Evolutionary conservation across 2,888 invertebrate species (phyloP), one percentile per base, ranked within the genome.

Genomic region (Drosophila atroscutellata): DNA sequence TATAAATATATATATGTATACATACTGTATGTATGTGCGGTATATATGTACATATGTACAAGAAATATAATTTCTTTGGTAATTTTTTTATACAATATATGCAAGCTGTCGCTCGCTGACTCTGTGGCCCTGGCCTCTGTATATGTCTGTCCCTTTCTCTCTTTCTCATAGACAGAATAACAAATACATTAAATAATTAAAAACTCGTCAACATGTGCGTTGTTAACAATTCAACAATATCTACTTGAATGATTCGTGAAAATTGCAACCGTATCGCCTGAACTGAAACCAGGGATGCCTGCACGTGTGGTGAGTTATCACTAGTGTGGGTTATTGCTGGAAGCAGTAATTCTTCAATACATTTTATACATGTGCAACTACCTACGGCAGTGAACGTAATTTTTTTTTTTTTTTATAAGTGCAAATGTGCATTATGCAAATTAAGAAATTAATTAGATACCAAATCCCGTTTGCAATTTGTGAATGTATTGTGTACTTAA

Each of bases 161-260:
- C 62, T 83, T 73, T 85, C 83, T 87, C 81, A 86, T 86, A 87
- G 80, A 82, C 88, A 90, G 89, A 80, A 80, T 90, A 90, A 80
- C 90, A 88, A 90, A 90, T 84, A 85, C 84, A 85, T 85, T 84
- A 89, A 83, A 90, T 85, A 87, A 86, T 88, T 86, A 86, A 81
- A 86, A 89, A 91, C 90, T 89, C 80, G 78, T 83, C 90, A 89
- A 91, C 90, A 86, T 84, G 72, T 75, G 82, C 84, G 89, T 79
- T 78, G 88, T 88, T 90, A 92, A 90, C 91, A 90, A 90, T 91
- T 92, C 92, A 92, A 92, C 91, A 91, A 90, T 86, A 90, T 91
- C 91, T 90, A 92, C 92, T 92, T 92, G 86, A 92, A 91, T 91
- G 91, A 91, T 60, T 75, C 62, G 64, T 47, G 55, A 61, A 67